Percentiles rank a stretch among this genome's conserved stretches.
Evolutionary conservation across 2,797 vertebrate genomes (phyloP).

Genomic region (Huso huso): DNA sequence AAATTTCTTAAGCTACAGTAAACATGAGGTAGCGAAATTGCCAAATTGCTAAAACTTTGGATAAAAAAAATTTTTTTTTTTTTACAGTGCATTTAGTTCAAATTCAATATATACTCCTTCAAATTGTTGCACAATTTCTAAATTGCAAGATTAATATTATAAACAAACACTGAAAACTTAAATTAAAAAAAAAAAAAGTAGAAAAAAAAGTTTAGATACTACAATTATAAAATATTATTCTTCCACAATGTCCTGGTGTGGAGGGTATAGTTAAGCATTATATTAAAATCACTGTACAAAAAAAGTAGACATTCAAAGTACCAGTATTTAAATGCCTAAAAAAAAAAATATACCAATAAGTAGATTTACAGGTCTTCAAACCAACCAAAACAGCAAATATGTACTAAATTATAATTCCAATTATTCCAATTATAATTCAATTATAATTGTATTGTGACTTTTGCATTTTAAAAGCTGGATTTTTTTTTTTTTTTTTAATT

Average conservation of each 20-base stretch:
- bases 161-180: too few species aligned
- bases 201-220: constrained; percentile 29
- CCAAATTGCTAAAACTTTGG: constrained; percentile 67
- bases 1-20: neutral
- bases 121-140: constrained; percentile 30
- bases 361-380: constrained; percentile 29
- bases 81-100: constrained; percentile 62
- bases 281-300: constrained; percentile 44
- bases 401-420: constrained; percentile 15
- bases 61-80: too few species aligned
- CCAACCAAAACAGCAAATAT: constrained; percentile 28
- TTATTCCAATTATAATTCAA: too few species aligned
- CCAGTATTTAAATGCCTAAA: constrained; percentile 23
- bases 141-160: constrained; percentile 2
- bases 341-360: constrained; percentile 29
- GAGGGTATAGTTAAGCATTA: constrained; percentile 34
- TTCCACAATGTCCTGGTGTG: constrained; percentile 49
- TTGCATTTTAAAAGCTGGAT: constrained; percentile 25
- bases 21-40: constrained; percentile 73
- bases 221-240: constrained; percentile 34
- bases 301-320: constrained; percentile 29
- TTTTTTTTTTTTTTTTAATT: constrained; percentile 15
- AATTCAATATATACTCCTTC: constrained; percentile 32
- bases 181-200: constrained; percentile 26
- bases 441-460: too few species aligned